Base-by-base conservation (phyloP, 1,140 invertebrate genomes). In the Caenorhabditis remanei region DNA sequence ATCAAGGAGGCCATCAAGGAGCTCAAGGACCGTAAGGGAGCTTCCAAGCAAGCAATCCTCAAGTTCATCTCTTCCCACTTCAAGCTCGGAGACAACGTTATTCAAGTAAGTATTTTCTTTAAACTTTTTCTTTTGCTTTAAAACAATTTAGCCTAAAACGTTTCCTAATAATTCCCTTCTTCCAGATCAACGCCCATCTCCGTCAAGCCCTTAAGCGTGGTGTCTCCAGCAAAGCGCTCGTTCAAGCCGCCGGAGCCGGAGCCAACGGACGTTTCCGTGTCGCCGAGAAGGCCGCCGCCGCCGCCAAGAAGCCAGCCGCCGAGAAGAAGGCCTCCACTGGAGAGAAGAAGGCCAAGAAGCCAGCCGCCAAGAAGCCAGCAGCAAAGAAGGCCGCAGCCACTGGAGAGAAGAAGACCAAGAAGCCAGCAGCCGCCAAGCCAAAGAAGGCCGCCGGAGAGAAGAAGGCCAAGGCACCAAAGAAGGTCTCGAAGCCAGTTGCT, bases 261-360 rank as follows among this genome's bases (percentile, higher is more conserved):
- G 89, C 89, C 86, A 85, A 86, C 6, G 89, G 89, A 61, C 65
- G 86, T 48, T 90, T 90, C 89, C 86, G 87, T 48, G 48, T 90
- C 16, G 87, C 83, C 41, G 90, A 90, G 41, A 85, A 88, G 50
- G 67, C 90, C 46, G 86, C 88, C 71, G 71, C 67, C 55, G 50
- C 50, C 50, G 53, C 58, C 9, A 89, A 89, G 87, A 89, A 88
- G 75, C 61, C 87, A 41, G 53, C 56, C n/a, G 58, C 87, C 19
- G 4, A 50, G 7, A 61, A 58, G 85, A 87, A 87, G 85, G 67
- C 87, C 46, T 8, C 24, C 32, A n/a, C 40, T 19, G 85, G 46
- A 56, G 40, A 55, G 48, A 87, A 87, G 86, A 61, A 87, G n/a
- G 40, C 86, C 85, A 53, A 53, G 50, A 9, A 9, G 16, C 21